These are phyloP conservation scores for Temnothorax curvispinosus DNA, from an alignment of 1,140 invertebrate genomes.

Conservation along the genomic window DNA sequence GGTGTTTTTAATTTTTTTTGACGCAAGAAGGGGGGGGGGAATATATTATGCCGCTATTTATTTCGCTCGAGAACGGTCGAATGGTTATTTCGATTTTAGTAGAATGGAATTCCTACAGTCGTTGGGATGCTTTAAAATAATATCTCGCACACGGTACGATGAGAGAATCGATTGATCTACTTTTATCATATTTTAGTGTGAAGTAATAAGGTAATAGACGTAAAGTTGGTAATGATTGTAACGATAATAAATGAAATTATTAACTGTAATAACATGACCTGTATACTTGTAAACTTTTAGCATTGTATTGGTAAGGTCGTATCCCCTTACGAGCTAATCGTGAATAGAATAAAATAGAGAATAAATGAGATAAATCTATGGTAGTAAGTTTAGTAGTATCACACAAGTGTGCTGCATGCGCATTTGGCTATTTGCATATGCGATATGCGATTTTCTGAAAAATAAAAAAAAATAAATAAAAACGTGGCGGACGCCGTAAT, in stretches of 20 bases:
- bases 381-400: constrained; percentile 67
- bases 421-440: constrained; percentile 48
- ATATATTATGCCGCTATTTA: constrained; percentile 47
- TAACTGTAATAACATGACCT: constrained; percentile 83
- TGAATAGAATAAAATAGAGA: constrained; percentile 77
- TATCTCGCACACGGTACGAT: constrained; percentile 67
- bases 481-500: constrained; percentile 43
- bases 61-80: constrained; percentile 55
- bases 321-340: constrained; percentile 78
- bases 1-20: constrained; percentile 26
- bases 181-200: constrained; percentile 79
- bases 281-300: constrained; percentile 85
- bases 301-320: constrained; percentile 85
- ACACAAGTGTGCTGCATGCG: constrained; percentile 37
- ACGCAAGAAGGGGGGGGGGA: not conserved
- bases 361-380: constrained; percentile 53
- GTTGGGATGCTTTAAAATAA: constrained; percentile 69
- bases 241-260: constrained; percentile 80
- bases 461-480: constrained; percentile 19
- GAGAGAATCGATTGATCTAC: constrained; percentile 74
- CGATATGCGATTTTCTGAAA: constrained; percentile 43
- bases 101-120: constrained; percentile 74
- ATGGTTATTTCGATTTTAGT: constrained; percentile 58
- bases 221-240: constrained; percentile 82
- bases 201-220: constrained; percentile 80